Conservation (phyloP, 2,888 invertebrate species). For the Syrista parreyssii region DNA sequence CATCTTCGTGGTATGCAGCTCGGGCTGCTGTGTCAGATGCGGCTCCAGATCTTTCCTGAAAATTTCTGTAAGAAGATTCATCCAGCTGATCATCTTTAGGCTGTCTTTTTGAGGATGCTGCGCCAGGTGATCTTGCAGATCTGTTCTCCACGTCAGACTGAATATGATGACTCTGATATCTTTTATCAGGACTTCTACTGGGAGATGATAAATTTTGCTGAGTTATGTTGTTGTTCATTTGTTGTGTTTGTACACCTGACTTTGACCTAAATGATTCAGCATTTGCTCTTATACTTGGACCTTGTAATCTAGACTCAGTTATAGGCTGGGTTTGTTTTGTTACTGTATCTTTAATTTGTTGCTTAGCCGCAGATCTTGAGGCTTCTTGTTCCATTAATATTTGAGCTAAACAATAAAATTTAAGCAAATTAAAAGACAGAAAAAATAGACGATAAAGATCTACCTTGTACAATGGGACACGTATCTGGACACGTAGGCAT, state of each 20-base stretch:
- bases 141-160: not conserved
- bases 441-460: not conserved
- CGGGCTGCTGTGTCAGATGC: not conserved
- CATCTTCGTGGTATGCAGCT: not conserved
- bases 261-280: not conserved
- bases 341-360: too few species aligned
- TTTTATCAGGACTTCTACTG: not conserved
- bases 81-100: not conserved
- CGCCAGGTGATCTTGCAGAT: not conserved
- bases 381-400: not conserved
- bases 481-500: slow-evolving; percentile 26
- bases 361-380: too few species aligned
- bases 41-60: not conserved
- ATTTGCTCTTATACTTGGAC: not conserved
- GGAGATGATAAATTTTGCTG: not conserved
- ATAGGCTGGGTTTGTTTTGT: too few species aligned
- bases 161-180: too few species aligned
- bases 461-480: slow-evolving; percentile 30
- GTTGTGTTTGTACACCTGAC: not conserved
- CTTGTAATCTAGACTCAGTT: not conserved
- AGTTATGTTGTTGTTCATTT: not conserved
- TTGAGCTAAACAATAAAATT: not conserved
- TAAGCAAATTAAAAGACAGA: not conserved
- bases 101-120: not conserved
- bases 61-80: not conserved